These are phyloP conservation scores for Miopithecus talapoin DNA, from an alignment of 2,797 vertebrate genomes.

Conservation along the genomic window DNA sequence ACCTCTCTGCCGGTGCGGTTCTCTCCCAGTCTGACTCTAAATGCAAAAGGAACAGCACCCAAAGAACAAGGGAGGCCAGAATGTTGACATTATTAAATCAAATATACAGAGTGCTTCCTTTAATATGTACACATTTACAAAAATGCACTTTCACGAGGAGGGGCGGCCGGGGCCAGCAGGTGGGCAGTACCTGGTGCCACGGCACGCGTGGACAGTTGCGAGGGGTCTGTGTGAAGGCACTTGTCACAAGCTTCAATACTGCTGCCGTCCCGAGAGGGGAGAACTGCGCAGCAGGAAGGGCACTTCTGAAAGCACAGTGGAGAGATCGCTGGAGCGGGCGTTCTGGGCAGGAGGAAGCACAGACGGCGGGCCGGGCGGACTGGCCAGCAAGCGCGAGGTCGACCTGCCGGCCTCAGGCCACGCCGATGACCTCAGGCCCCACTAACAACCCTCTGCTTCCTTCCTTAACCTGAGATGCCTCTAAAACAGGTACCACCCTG, in stretches of 20 bases:
- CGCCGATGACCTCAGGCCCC: neutral
- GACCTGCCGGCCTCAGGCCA: neutral
- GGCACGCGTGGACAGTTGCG: constrained; percentile 85
- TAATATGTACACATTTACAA: constrained; percentile 99
- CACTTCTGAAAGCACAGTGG: constrained; percentile 93
- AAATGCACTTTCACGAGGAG: constrained; percentile 91
- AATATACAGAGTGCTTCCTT: constrained; percentile 99
- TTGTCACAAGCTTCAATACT: constrained; percentile 96
- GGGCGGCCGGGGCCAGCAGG: constrained; percentile 87
- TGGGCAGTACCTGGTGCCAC: constrained; percentile 74
- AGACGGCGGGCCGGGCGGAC: neutral
- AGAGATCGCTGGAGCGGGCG: constrained; percentile 71
- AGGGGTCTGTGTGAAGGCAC: constrained; percentile 94
- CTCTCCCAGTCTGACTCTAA: constrained; percentile 86
- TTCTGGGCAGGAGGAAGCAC: neutral
- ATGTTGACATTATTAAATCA: constrained; percentile 97
- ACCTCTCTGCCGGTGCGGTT: fast-evolving
- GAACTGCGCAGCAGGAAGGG: constrained; percentile 89
- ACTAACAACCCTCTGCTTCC: neutral
- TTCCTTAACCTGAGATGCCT: neutral
- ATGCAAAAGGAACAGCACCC: constrained; percentile 92
- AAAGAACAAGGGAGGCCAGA: constrained; percentile 90
- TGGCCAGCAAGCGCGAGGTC: fast-evolving
- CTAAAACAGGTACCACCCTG: fast-evolving
- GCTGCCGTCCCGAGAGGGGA: constrained; percentile 80